Base-by-base conservation (phyloP, 1,140 invertebrate genomes). In the Eupristina koningsbergeri region DNA sequence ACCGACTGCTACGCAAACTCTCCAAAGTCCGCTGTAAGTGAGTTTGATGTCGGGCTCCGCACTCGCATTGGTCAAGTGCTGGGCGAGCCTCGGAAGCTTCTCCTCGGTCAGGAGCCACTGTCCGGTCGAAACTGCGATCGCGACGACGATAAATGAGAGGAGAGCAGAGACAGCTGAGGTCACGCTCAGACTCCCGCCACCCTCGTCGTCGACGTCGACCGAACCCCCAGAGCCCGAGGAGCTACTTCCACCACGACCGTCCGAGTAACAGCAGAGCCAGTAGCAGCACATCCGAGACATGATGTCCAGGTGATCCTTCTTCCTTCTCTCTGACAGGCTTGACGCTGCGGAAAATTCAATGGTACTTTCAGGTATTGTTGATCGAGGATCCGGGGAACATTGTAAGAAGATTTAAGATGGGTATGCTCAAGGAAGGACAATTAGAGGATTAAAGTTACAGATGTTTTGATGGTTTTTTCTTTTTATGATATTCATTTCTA, bases 51-150 rank as follows among this genome's bases (percentile, higher is more conserved):
- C 90, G 9, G 90, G 89, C 47, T 92, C 90, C 39, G 53, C 26
- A 84, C 31, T 73, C 15, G 26, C 39, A 29, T 77, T 84, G 39
- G 15, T 17, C n/a, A 50, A 34, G 0, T 64, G 83, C 11, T 75
- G 76, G 5, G 45, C 8, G n/a, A 80, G 63, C n/a, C 58, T 34
- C 22, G 92, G 90, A 86, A 94, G 93, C 86, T 92, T 93, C 89
- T 95, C 94, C 81, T 94, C 93, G 39, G 93, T 94, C 50, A 94
- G 89, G 6, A 95, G 88, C 94, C 94, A 94, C 86, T 93, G 91
- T 84, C 93, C 94, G 31, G 94, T 94, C 26, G 91, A 91, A 75
- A 94, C 92, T 58, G 94, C 93, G 13, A 94, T 90, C 71, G 91
- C 90, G 74, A 94, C 93, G 77, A 94, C 92, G 41, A 93, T 87